Evolutionary conservation across 2,888 invertebrate species (phyloP), one percentile per base, ranked within the genome.

Genomic region (Leucoptera coffeella): DNA sequence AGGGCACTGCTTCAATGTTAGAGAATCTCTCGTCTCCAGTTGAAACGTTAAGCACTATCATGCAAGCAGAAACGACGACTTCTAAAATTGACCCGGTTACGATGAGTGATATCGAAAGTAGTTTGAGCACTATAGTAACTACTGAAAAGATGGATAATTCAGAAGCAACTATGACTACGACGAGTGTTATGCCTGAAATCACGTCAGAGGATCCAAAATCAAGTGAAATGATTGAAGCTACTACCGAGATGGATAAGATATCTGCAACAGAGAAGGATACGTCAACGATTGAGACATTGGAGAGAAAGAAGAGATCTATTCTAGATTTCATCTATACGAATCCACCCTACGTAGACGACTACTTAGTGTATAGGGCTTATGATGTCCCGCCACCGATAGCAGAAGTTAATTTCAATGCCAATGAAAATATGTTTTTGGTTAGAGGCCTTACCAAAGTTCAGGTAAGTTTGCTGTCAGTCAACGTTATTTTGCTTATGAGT

Each of bases 381-480:
- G 54, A 61, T 24, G 46, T 62, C 25, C 55, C 50, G 15, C 41
- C 51, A 5, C 50, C 52, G 19, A 29, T 41, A 14, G 38, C 46
- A 2, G 42, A 41, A 19, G 41, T 43, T 11, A 43, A 36, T 21
- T 41, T 46, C 25, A 47, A 49, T 19, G 44, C 49, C 12, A 49
- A 47, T 15, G 44, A 49, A 12, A 40, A 52, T 35, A 50, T 56
- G 44, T 71, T 72, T 38, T 42, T 67, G 27, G 67, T 52, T 3
- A 62, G 69, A 36, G 72, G 71, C 22, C 38, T 64, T 15, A 53
- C 50, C 42, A 61, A 47, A 40, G 54, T 69, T 28, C 58, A 65
- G 55, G 67, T 67, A 25, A 45, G 45, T 38, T 17, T n/a, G n/a
- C n/a, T n/a, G n/a, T n/a, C n/a, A n/a, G n/a, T n/a, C n/a, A n/a